These are phyloP conservation scores for Kryptolebias marmoratus DNA, from an alignment of 2,113 vertebrate species.

Conservation along the genomic window DNA sequence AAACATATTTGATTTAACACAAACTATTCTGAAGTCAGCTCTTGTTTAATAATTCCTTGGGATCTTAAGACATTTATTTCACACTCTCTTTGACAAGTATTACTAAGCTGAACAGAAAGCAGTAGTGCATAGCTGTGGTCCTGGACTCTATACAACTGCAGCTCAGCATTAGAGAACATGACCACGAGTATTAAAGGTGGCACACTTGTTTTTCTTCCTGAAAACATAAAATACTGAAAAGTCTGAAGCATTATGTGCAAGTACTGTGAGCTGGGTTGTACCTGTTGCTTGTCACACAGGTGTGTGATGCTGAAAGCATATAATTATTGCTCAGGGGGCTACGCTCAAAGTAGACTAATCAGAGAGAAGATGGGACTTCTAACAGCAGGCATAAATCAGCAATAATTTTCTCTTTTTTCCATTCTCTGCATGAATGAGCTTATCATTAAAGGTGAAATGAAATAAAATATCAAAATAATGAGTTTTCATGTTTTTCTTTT, in stretches of 20 bases:
- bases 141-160: background rate
- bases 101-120: slow-evolving; percentile 16
- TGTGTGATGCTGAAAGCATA: slow-evolving; percentile 46
- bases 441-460: background rate
- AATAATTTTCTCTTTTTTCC: slow-evolving; percentile 40
- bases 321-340: slow-evolving; percentile 57
- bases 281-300: slow-evolving; percentile 42
- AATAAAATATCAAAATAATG: no score
- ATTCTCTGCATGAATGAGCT: slow-evolving; percentile 42
- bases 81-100: background rate
- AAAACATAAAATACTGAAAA: slow-evolving; percentile 24
- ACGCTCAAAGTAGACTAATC: slow-evolving; percentile 62
- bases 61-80: slow-evolving; percentile 8
- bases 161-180: slow-evolving; percentile 2
- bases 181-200: slow-evolving; percentile 1
- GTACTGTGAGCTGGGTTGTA: slow-evolving; percentile 6
- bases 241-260: slow-evolving; percentile 42
- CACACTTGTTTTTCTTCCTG: slow-evolving; percentile 11
- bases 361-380: slow-evolving; percentile 47
- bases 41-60: background rate
- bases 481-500: no score
- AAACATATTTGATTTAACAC: background rate
- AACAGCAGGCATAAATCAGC: slow-evolving; percentile 67
- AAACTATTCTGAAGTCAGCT: background rate
- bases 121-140: slow-evolving; percentile 15